These are phyloP conservation scores for Bombus superbus DNA, from an alignment of 1,140 invertebrate species.

Conservation along the genomic window DNA sequence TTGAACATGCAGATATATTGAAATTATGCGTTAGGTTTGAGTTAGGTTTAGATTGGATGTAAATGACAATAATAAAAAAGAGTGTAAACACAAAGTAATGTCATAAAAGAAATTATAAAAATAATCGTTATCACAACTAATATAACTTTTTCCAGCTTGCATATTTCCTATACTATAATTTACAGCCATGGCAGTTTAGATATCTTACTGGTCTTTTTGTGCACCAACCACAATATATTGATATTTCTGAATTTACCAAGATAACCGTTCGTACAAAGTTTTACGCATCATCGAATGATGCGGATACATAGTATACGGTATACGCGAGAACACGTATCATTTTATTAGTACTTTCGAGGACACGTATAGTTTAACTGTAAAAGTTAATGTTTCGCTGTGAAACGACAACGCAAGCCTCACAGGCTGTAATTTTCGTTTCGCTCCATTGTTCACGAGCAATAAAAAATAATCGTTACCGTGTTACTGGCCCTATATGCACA, in stretches of 20 bases:
- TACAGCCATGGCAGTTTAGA: too few species aligned
- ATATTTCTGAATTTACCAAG: background rate
- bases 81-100: background rate
- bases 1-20: background rate
- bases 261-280: constrained; percentile 8
- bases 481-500: background rate
- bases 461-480: constrained; percentile 48
- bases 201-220: background rate
- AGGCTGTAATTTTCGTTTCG: constrained; percentile 55
- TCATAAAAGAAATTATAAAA: background rate
- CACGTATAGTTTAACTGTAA: constrained; percentile 57
- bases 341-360: constrained; percentile 57
- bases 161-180: background rate
- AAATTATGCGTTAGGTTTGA: too few species aligned
- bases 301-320: constrained; percentile 1
- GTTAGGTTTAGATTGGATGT: background rate
- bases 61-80: background rate
- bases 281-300: constrained; percentile 34
- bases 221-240: background rate
- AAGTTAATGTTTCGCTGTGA: constrained; percentile 46
- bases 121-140: background rate
- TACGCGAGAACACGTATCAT: constrained; percentile 2
- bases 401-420: constrained; percentile 25
- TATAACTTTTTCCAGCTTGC: background rate
- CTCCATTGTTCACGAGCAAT: constrained; percentile 46